Base-by-base conservation (phyloP, 2,797 vertebrate genomes). In the Babyrousa celebensis region DNA sequence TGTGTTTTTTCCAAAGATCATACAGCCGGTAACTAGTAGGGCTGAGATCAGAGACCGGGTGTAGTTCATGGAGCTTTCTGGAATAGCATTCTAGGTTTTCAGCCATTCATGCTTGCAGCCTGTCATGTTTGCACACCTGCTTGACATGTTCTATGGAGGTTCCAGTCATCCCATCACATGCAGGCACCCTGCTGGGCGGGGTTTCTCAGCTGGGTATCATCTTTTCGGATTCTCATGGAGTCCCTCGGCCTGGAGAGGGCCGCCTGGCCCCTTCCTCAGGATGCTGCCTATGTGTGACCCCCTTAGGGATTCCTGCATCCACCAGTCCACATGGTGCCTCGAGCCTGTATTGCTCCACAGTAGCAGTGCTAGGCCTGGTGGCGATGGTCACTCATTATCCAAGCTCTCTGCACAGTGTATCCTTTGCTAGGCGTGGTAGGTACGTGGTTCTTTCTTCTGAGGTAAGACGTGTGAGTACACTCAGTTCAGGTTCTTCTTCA, bases 381-480 rank as follows among this genome's bases (percentile, higher is more conserved):
- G 58, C 52, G 27, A 52, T 9, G 11, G 29, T 11, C 25, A 29
- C 21, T 80, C 65, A 56, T 8, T n/a, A 36, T 12, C 58, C 7
- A 7, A 60, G 25, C 36, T 17, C 23, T 65, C 16, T 16, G 20
- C 17, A 0, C 1, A 12, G 27, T 43, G 1, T 12, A 52, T 27
- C 15, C 43, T 2, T 0, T 21, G 7, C 48, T 5, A 16, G 10
- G 12, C n/a, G 65, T 17, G 12, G 14, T 21, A 3, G 5, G 0
- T 14, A 6, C 23, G 3, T 3, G 1, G 17, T 54, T 89, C 32
- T n/a, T 4, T 25, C 65, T 68, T 21, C 20, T 0, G 62, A 67
- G n/a, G 2, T 48, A 17, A 67, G 36, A 85, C 29, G 27, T 12
- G 5, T 2, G 29, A 52, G 21, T 52, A 40, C 52, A 88, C 36